These are phyloP conservation scores for Spongia lamella DNA, from an alignment of 37 sponge, comb jelly and placozoan species.

Conservation along the genomic window DNA sequence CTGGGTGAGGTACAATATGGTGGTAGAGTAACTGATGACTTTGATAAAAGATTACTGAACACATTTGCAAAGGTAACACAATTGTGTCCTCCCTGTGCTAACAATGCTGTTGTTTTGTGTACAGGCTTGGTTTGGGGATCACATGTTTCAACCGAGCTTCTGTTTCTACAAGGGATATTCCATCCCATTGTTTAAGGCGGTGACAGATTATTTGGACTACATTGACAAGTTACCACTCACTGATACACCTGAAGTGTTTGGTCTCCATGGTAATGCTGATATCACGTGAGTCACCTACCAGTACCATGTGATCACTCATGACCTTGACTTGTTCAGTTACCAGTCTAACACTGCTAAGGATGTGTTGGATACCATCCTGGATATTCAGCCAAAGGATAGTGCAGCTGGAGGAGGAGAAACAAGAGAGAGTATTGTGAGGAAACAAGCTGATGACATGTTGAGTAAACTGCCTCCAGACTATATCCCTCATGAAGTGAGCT, in stretches of 20 bases:
- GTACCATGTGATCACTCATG: too few relatives aligned
- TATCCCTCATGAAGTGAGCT: conserved; percentile 89
- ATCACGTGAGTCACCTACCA: conserved; percentile 70
- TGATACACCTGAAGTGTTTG: conserved; percentile 98
- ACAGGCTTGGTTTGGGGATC: conserved; percentile 90
- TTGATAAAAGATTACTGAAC: conserved; percentile 89
- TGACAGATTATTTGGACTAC: conserved; percentile 85
- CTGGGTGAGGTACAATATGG: conserved; percentile 97
- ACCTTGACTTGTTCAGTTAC: conserved; percentile 55
- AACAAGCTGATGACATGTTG: conserved; percentile 95
- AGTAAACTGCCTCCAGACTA: conserved; percentile 90
- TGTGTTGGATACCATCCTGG: conserved; percentile 89
- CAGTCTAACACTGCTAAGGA: conserved; percentile 87
- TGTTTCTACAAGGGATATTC: conserved; percentile 95
- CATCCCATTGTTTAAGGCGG: conserved; percentile 76
- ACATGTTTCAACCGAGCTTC: conserved; percentile 92
- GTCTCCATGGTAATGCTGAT: conserved; percentile 98
- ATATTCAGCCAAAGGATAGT: conserved; percentile 98
- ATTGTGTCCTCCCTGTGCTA: too few relatives aligned
- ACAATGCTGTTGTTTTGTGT: too few relatives aligned
- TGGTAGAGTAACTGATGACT: conserved; percentile 96
- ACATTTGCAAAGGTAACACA: conserved; percentile 78
- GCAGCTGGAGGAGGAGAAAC: conserved; percentile 96
- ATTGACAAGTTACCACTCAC: conserved; percentile 90
- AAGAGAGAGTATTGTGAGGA: conserved; percentile 89